These are phyloP conservation scores for Drosophila subobscura DNA, from an alignment of 1,140 invertebrate genomes.

Conservation along the genomic window DNA sequence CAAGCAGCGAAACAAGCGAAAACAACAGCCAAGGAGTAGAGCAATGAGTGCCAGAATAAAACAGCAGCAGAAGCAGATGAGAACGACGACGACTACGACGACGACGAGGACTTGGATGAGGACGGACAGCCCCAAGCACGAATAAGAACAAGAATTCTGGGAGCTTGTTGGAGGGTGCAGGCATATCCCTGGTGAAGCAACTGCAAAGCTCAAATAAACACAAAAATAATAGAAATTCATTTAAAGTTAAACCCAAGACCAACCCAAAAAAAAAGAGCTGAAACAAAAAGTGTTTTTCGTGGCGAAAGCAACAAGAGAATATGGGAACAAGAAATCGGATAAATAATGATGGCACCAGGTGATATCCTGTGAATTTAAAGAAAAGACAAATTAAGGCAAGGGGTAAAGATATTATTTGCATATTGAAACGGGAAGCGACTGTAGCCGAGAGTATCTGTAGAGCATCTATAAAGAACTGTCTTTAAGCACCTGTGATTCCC, in stretches of 20 bases:
- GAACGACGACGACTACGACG: neutral
- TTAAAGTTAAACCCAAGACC: conserved; percentile 76
- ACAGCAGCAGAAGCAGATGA: conserved; percentile 36
- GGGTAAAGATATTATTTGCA: neutral
- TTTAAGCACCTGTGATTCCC: too few relatives aligned
- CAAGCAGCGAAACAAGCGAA: conserved; percentile 31
- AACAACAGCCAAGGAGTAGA: conserved; percentile 43
- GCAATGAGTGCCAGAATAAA: conserved; percentile 72
- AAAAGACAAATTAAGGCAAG: neutral
- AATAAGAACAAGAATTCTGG: conserved; percentile 23
- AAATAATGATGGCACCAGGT: conserved; percentile 9
- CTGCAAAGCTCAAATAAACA: conserved; percentile 79
- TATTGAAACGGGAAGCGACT: too few relatives aligned
- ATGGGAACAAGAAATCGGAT: conserved; percentile 2
- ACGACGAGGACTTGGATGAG: conserved; percentile 32
- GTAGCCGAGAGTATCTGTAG: too few relatives aligned
- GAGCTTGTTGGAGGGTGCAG: neutral
- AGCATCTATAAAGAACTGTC: too few relatives aligned
- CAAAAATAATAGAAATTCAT: conserved; percentile 82
- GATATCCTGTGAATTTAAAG: neutral
- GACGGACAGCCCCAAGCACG: conserved; percentile 8
- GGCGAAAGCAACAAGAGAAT: conserved; percentile 9
- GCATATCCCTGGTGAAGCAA: conserved; percentile 1
- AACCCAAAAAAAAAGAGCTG: conserved; percentile 18
- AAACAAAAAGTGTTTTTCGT: conserved; percentile 8